These are phyloP conservation scores for Lepidostoma basale DNA, from an alignment of 1,140 invertebrate genomes.

Conservation along the genomic window DNA sequence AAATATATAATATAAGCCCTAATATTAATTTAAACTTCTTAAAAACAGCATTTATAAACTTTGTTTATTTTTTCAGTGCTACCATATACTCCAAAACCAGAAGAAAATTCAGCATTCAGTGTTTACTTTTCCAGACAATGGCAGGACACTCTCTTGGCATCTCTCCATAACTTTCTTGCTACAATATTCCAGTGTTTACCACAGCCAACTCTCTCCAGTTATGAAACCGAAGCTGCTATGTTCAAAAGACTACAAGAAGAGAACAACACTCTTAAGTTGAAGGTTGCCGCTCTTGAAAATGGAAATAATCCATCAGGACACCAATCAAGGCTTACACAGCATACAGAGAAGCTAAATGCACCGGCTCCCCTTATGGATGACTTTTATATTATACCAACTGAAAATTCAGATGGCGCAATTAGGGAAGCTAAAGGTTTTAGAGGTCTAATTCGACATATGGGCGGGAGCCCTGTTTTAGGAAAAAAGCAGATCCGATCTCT, in stretches of 20 bases:
- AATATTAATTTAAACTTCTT: not conserved
- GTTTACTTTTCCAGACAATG: constrained; percentile 91
- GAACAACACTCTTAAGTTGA: constrained; percentile 71
- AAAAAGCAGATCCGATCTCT: constrained; percentile 64
- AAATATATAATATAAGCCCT: not conserved
- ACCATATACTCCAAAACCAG: constrained; percentile 88
- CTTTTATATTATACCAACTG: constrained; percentile 89
- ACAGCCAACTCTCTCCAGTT: constrained; percentile 81
- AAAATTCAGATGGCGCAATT: constrained; percentile 63
- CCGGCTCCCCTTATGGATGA: constrained; percentile 86
- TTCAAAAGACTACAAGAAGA: constrained; percentile 84
- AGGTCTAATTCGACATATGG: constrained; percentile 79
- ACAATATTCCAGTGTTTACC: constrained; percentile 88
- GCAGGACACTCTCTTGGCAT: constrained; percentile 94
- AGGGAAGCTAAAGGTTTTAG: constrained; percentile 73
- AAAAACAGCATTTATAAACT: not conserved
- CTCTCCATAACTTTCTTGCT: constrained; percentile 91
- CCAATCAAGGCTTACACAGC: constrained; percentile 63
- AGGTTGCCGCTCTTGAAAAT: constrained; percentile 48
- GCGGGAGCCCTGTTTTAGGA: constrained; percentile 78
- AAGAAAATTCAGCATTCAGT: constrained; percentile 86
- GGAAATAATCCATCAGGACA: constrained; percentile 48
- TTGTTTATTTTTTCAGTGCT: constrained; percentile 69
- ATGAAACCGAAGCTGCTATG: constrained; percentile 82
- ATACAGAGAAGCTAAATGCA: constrained; percentile 61